These are phyloP conservation scores for Theristus sp. DNA, from an alignment of 2,888 invertebrate species.

Conservation along the genomic window DNA sequence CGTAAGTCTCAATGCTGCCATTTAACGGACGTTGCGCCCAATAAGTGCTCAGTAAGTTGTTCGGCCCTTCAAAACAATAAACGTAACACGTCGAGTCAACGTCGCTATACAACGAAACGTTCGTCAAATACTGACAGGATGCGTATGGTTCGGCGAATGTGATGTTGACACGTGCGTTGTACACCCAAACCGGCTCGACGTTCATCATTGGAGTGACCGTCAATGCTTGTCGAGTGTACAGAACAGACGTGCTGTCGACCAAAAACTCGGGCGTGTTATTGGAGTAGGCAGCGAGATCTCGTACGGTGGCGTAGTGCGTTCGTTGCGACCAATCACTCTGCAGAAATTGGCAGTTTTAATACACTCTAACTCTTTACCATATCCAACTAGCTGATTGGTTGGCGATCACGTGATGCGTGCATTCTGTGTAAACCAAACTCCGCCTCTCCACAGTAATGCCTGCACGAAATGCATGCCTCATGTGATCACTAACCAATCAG, in stretches of 20 bases:
- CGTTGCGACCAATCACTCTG: not conserved
- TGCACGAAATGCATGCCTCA: no score
- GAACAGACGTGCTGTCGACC: not conserved
- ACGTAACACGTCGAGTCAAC: no score
- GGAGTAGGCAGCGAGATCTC: not conserved
- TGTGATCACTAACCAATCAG: no score
- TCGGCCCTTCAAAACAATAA: not conserved
- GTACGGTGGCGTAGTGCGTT: not conserved
- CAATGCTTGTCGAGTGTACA: not conserved
- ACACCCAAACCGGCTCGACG: no score
- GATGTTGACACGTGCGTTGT: no score
- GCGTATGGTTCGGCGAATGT: not conserved
- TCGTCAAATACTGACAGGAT: not conserved
- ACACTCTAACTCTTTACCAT: not conserved
- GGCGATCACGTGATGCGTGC: no score
- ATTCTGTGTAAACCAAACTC: no score
- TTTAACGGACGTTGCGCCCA: not conserved
- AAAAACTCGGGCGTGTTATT: not conserved
- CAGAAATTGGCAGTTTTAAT: not conserved
- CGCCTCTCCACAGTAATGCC: no score
- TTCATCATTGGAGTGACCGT: not conserved
- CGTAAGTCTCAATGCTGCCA: not conserved
- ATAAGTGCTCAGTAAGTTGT: not conserved
- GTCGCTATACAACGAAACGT: no score
- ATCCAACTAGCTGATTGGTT: no score